Percentiles rank a stretch among this genome's conserved stretches.
These are phyloP conservation scores for Aldrovandia affinis DNA, from an alignment of 2,797 vertebrate species.

Conservation along the genomic window DNA sequence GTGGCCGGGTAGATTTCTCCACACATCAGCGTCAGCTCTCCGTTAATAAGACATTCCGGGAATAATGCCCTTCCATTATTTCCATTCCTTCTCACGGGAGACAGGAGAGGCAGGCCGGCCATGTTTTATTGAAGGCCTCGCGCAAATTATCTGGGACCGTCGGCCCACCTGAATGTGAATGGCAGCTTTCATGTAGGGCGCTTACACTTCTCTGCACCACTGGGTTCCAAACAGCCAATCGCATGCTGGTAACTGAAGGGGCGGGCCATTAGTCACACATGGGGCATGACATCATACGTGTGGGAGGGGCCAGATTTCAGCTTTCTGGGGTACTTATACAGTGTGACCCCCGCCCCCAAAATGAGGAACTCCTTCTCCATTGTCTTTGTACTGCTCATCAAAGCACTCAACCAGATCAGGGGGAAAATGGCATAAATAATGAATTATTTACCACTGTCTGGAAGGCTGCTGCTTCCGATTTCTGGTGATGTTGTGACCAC, in stretches of 20 bases:
- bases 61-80: conserved; percentile 18
- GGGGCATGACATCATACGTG: conserved; percentile 60
- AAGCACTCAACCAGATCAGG: neutral
- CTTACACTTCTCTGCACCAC: neutral
- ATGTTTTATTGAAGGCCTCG: conserved; percentile 8
- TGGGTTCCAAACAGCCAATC: neutral
- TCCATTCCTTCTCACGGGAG: neutral
- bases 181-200: neutral
- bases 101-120: neutral
- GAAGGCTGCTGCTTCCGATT: neutral
- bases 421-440: neutral
- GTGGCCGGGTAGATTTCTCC: conserved; percentile 26
- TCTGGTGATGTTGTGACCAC: neutral
- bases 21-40: conserved; percentile 48
- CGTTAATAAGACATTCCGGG: conserved; percentile 21
- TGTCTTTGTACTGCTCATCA: neutral
- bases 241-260: neutral
- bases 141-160: neutral
- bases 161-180: conserved; percentile 19
- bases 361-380: neutral
- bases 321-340: neutral
- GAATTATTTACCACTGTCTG: neutral
- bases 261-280: conserved; percentile 52
- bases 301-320: neutral
- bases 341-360: neutral